These are phyloP conservation scores for Schizotus pectinicornis DNA, from an alignment of 2,888 invertebrate species.

Conservation along the genomic window DNA sequence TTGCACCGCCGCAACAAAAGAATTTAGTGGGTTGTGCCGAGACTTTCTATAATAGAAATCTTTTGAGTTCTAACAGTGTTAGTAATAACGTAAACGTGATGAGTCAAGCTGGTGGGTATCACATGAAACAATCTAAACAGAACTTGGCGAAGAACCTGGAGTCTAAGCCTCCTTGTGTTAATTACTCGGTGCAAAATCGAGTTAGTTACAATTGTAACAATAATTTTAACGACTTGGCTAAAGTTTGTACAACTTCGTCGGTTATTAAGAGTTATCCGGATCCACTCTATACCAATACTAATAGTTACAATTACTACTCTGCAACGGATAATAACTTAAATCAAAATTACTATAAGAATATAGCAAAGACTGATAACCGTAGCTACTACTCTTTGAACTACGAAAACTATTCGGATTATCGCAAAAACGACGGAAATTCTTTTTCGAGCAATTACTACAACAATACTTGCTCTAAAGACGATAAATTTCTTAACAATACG, in stretches of 20 bases:
- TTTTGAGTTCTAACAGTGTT: not conserved
- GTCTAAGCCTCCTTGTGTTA: slow-evolving; percentile 9
- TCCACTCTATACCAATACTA: slow-evolving; percentile 50
- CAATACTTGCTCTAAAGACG: slow-evolving; percentile 7
- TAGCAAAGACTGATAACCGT: slow-evolving; percentile 36
- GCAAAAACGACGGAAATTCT: slow-evolving; percentile 34
- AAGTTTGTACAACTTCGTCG: slow-evolving; percentile 23
- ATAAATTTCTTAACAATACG: slow-evolving; percentile 10
- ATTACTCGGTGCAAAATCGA: not conserved
- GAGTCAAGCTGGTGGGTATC: not conserved
- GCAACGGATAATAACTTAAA: slow-evolving; percentile 43
- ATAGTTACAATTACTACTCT: slow-evolving; percentile 48
- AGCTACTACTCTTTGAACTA: slow-evolving; percentile 46
- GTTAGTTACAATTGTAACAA: not conserved
- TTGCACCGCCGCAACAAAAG: slow-evolving; percentile 4
- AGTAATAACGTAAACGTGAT: not conserved
- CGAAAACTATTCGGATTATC: slow-evolving; percentile 46
- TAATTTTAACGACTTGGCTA: slow-evolving; percentile 14
- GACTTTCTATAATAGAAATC: not conserved
- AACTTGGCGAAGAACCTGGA: slow-evolving; percentile 2
- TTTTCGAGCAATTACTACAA: slow-evolving; percentile 17
- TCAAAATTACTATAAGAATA: slow-evolving; percentile 41
- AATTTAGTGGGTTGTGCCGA: not conserved
- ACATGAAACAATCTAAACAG: slow-evolving; percentile 2
- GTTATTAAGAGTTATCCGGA: slow-evolving; percentile 45